These are phyloP conservation scores for Thunnus thynnus DNA, from an alignment of 2,113 vertebrate genomes.

Conservation along the genomic window DNA sequence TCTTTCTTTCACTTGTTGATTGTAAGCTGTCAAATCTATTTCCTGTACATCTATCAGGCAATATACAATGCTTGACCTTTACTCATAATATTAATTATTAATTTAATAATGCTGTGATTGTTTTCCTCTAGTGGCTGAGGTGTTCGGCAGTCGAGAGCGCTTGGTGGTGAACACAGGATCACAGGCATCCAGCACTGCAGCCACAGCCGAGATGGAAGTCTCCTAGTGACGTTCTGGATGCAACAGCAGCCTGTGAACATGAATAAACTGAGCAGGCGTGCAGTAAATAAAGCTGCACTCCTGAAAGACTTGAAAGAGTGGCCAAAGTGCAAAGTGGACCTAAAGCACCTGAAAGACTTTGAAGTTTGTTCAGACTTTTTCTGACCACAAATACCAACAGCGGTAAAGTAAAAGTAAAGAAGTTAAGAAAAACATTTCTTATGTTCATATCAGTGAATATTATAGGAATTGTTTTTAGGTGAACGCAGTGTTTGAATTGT, in stretches of 20 bases:
- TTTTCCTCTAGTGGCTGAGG: slow-evolving; percentile 88
- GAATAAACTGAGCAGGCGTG: slow-evolving; percentile 27
- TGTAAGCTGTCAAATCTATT: not conserved
- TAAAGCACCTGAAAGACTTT: slow-evolving; percentile 14
- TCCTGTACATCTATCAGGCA: not conserved
- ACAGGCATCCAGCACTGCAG: slow-evolving; percentile 71
- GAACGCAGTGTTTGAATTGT: not conserved
- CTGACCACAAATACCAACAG: not conserved
- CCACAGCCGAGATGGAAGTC: slow-evolving; percentile 80
- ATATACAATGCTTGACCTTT: not conserved
- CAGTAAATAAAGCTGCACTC: not conserved
- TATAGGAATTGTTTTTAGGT: not conserved
- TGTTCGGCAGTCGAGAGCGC: slow-evolving; percentile 90
- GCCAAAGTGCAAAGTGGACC: not conserved
- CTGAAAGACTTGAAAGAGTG: slow-evolving; percentile 3
- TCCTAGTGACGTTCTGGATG: slow-evolving; percentile 47
- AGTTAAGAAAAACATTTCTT: not conserved
- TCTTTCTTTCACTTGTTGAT: not conserved
- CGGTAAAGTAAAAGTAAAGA: not conserved
- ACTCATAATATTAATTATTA: not conserved
- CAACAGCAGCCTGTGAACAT: slow-evolving; percentile 13
- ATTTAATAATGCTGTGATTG: not conserved
- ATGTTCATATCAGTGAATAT: slow-evolving; percentile 22
- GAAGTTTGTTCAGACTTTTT: slow-evolving; percentile 5
- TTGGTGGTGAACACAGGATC: slow-evolving; percentile 79